phyloP scores from a whole-genome alignment of 2,888 invertebrate genomes.

The Mythimna lalbum region DNA sequence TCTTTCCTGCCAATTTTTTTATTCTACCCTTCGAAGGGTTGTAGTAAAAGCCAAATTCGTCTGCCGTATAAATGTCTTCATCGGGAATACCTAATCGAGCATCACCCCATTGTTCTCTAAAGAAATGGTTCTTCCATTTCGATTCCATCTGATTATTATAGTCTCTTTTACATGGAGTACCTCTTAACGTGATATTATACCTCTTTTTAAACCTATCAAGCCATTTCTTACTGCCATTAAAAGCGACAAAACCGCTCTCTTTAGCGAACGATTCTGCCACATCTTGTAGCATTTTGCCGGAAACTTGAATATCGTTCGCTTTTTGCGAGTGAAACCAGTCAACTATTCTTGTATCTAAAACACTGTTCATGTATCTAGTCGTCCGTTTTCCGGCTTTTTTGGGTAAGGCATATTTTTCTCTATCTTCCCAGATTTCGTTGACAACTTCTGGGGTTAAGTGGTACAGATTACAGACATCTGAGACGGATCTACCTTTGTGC shows the following conservation, averaged over 20 bases:
- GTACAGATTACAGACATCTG: constrained; percentile 72
- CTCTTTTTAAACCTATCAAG: constrained; percentile 74
- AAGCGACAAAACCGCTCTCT: constrained; percentile 72
- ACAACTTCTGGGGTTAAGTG: constrained; percentile 70
- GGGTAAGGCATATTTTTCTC: constrained; percentile 70
- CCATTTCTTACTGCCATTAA: constrained; percentile 77
- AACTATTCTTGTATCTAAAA: constrained; percentile 68
- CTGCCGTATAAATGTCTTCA: constrained; percentile 75
- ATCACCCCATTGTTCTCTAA: constrained; percentile 76
- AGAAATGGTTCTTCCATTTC: constrained; percentile 74
- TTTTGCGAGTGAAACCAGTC: constrained; percentile 72
- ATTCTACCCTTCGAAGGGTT: constrained; percentile 75
- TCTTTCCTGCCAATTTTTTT: constrained; percentile 72
- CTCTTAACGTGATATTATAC: constrained; percentile 70
- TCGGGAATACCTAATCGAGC: constrained; percentile 68
- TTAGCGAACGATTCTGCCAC: constrained; percentile 72
- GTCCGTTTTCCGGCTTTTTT: constrained; percentile 66
- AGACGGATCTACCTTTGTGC: constrained; percentile 72
- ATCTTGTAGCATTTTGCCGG: constrained; percentile 74
- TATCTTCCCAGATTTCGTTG: constrained; percentile 75
- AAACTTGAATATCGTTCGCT: constrained; percentile 66
- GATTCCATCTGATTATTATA: constrained; percentile 67
- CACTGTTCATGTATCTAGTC: constrained; percentile 69
- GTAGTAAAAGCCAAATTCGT: constrained; percentile 74
- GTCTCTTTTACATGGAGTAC: constrained; percentile 62